A percentile compares a stretch with the other conserved stretches of the same genome.
phyloP scores from a whole-genome alignment of 2,113 vertebrate genomes.

The Salvelinus sp. region DNA sequence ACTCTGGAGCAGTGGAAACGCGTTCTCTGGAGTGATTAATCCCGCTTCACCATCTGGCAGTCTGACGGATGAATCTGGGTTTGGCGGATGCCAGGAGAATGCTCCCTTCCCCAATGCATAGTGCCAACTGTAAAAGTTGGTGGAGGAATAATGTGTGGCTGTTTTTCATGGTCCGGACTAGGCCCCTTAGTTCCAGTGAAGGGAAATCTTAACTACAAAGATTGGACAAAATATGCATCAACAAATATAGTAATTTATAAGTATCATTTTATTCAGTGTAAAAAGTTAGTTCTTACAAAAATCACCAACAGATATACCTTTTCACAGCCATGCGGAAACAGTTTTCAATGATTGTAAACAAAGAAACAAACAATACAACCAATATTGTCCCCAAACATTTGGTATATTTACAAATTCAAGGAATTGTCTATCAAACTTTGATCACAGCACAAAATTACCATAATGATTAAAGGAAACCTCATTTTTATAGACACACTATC shows the following conservation, averaged over 20 bases:
- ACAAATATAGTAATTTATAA: conserved; percentile 27
- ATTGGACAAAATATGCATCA: not conserved
- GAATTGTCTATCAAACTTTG: conserved; percentile 84
- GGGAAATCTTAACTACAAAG: not conserved
- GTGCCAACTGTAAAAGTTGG: too few species aligned
- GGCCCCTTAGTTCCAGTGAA: too few species aligned
- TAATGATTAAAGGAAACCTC: conserved; percentile 83
- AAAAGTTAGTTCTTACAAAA: conserved; percentile 94
- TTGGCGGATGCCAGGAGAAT: too few species aligned
- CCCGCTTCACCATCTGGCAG: too few species aligned
- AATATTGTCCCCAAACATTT: conserved; percentile 84
- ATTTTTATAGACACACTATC: conserved; percentile 90
- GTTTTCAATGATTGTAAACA: conserved; percentile 74
- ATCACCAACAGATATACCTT: conserved; percentile 86
- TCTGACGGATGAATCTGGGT: too few species aligned
- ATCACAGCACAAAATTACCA: conserved; percentile 88
- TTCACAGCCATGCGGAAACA: conserved; percentile 95
- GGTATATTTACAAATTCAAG: conserved; percentile 89
- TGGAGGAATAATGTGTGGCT: too few species aligned
- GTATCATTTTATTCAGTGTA: conserved; percentile 91
- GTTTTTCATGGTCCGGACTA: too few species aligned
- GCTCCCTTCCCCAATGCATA: too few species aligned
- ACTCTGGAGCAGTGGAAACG: too few species aligned
- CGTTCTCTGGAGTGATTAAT: too few species aligned
- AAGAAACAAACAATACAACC: conserved; percentile 73